Conservation (phyloP, 2,113 vertebrate species). For the Echinops telfairi region DNA sequence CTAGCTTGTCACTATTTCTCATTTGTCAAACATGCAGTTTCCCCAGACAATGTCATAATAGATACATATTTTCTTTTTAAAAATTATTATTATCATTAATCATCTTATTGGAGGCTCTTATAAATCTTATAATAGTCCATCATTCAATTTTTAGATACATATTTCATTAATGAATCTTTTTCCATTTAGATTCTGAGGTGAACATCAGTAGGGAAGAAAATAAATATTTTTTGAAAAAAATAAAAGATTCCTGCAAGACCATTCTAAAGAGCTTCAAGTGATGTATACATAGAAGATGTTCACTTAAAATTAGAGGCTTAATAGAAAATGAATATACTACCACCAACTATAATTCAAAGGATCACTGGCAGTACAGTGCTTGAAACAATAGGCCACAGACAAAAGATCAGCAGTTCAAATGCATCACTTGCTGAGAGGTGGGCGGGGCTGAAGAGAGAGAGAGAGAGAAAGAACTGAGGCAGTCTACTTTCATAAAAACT, state of each 20-base stretch:
- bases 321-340: slow-evolving; percentile 6
- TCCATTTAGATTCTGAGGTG: slow-evolving; percentile 48
- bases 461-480: no score
- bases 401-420: no score
- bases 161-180: slow-evolving; percentile 18
- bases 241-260: background rate
- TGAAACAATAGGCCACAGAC: no score
- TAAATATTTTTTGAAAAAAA: background rate
- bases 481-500: no score
- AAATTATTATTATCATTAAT: no score
- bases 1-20: background rate
- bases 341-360: background rate
- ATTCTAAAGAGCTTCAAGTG: slow-evolving; percentile 32
- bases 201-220: background rate
- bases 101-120: no score
- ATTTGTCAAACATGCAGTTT: slow-evolving; percentile 28
- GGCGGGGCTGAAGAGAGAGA: no score
- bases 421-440: no score
- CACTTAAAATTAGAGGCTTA: background rate
- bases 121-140: no score
- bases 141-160: background rate
- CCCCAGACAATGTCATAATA: background rate
- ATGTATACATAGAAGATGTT: background rate
- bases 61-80: background rate
- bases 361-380: no score